phyloP scores from a whole-genome alignment of 1,140 invertebrate species.

The Maconellicoccus hirsutus region DNA sequence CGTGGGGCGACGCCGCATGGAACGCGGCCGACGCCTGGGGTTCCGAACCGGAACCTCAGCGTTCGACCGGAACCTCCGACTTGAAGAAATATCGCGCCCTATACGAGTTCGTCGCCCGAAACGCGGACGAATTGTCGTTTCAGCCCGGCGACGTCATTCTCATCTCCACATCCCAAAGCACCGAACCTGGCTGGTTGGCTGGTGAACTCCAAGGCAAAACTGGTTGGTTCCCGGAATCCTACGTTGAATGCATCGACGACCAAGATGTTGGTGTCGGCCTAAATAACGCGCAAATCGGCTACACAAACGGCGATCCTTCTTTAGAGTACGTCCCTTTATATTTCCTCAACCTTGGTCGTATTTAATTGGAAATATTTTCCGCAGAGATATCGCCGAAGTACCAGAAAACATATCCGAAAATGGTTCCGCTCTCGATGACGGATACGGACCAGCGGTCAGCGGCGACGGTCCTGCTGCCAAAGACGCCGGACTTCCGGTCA shows the following conservation, averaged over 20 bases:
- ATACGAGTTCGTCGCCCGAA: constrained; percentile 87
- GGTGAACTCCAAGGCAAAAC: constrained; percentile 76
- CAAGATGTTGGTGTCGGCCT: constrained; percentile 9
- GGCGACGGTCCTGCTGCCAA: constrained; percentile 30
- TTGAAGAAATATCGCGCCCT: constrained; percentile 66
- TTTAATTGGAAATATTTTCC: constrained; percentile 24
- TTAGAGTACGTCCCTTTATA: constrained; percentile 15
- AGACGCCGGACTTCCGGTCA: constrained; percentile 36
- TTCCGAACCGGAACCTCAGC: neutral
- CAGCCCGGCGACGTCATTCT: constrained; percentile 87
- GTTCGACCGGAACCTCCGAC: constrained; percentile 25
- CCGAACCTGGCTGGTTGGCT: constrained; percentile 94
- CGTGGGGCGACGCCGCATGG: constrained; percentile 30
- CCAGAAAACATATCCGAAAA: constrained; percentile 51
- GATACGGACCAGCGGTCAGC: constrained; percentile 25
- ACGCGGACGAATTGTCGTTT: constrained; percentile 86
- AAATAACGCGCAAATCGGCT: constrained; percentile 16
- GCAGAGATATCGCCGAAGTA: constrained; percentile 56
- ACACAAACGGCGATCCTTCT: constrained; percentile 1
- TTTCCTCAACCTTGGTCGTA: constrained; percentile 34
- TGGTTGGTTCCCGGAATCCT: constrained; percentile 98
- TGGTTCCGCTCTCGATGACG: constrained; percentile 31
- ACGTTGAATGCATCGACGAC: constrained; percentile 69
- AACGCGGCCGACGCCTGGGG: constrained; percentile 33
- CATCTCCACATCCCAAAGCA: constrained; percentile 70